phyloP scores from a whole-genome alignment of 2,113 vertebrate genomes.

The Ceuthmochares aereus region DNA sequence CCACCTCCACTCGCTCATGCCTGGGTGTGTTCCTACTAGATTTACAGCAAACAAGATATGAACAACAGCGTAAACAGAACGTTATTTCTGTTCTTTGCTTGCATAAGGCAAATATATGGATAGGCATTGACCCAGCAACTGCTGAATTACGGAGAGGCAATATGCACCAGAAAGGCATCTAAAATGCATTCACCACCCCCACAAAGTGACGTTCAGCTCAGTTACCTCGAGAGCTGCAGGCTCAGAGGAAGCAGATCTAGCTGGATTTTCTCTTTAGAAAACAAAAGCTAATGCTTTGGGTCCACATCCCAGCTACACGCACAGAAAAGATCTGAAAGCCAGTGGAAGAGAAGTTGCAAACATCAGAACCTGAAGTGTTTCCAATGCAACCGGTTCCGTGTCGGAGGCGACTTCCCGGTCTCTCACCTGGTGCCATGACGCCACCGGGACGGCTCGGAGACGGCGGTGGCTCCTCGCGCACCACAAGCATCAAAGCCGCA shows the following conservation, averaged over 20 bases:
- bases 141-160: neutral
- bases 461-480: rapidly evolving
- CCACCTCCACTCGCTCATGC: neutral
- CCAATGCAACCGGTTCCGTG: rapidly evolving
- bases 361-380: neutral
- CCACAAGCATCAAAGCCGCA: rapidly evolving
- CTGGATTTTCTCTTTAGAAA: neutral
- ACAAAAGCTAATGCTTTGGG: neutral
- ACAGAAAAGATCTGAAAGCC: neutral
- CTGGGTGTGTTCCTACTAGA: neutral
- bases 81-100: neutral
- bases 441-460: rapidly evolving
- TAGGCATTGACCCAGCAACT: neutral
- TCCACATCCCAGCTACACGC: neutral
- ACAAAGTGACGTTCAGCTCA: neutral
- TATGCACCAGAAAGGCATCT: neutral
- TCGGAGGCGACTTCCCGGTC: rapidly evolving
- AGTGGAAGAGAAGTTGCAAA: neutral
- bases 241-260: rapidly evolving
- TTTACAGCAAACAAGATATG: neutral
- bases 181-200: neutral
- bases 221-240: neutral
- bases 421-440: neutral
- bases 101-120: neutral
- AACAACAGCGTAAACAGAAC: neutral